phyloP scores from a whole-genome alignment of 2,888 invertebrate species.

The Villa cingulata region DNA sequence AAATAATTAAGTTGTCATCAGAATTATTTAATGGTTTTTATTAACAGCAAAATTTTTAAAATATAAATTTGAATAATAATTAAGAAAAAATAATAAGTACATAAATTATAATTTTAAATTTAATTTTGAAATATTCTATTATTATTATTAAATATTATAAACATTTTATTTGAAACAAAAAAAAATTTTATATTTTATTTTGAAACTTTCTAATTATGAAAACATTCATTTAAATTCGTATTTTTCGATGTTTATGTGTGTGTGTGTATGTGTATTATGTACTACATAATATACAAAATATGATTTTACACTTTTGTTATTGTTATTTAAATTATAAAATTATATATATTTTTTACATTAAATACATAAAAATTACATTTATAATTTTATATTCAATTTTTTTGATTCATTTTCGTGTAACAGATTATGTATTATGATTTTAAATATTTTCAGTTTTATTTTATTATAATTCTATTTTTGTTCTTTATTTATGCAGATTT shows the following conservation, averaged over 20 bases:
- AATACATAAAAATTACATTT: neutral
- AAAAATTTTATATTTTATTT: neutral
- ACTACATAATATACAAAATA: too few species aligned
- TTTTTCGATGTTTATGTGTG: constrained; percentile 11
- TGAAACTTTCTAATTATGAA: too few species aligned
- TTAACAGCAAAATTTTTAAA: neutral
- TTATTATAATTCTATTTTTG: too few species aligned
- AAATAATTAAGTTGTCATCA: too few species aligned
- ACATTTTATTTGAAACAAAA: neutral
- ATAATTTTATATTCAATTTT: neutral
- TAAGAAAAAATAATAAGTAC: too few species aligned
- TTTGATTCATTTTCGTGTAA: neutral
- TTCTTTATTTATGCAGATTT: too few species aligned
- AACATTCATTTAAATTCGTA: constrained; percentile 13
- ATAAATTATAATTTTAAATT: too few species aligned
- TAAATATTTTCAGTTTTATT: neutral
- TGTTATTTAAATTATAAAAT: too few species aligned
- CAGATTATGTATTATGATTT: neutral
- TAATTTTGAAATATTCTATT: too few species aligned
- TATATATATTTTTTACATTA: neutral
- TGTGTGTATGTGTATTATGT: neutral
- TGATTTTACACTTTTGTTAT: too few species aligned
- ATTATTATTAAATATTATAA: too few species aligned
- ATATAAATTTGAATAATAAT: neutral
- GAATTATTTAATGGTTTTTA: too few species aligned